These are phyloP conservation scores for Moxostoma hubbsi DNA, from an alignment of 2,797 vertebrate species.

Conservation along the genomic window DNA sequence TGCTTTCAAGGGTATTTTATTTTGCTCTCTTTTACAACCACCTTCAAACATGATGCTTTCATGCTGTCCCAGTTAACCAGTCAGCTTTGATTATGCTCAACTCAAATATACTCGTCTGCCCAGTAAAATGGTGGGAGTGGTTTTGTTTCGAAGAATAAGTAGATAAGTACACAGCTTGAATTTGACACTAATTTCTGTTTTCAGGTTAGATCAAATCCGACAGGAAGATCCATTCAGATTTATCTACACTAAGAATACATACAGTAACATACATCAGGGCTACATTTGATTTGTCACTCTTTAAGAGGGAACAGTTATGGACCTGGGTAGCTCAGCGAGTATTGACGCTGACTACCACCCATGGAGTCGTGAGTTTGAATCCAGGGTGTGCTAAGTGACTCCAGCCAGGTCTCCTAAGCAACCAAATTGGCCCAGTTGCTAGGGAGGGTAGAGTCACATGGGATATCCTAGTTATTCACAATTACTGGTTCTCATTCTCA, in stretches of 20 bases:
- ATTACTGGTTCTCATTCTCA: too few relatives aligned
- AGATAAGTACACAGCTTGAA: background rate
- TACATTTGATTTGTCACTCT: slow-evolving; percentile 24
- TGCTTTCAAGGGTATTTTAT: background rate
- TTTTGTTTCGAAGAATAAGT: background rate
- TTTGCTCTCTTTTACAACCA: background rate
- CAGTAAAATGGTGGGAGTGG: background rate
- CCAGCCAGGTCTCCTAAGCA: too few relatives aligned
- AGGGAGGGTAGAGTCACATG: too few relatives aligned
- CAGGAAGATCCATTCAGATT: background rate
- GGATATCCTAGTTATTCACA: too few relatives aligned
- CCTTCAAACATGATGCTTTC: background rate
- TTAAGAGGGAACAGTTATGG: too few relatives aligned
- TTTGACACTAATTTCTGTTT: background rate
- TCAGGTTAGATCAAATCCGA: background rate
- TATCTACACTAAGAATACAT: slow-evolving; percentile 16
- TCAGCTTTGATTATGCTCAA: slow-evolving; percentile 1
- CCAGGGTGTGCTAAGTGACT: too few relatives aligned
- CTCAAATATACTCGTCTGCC: background rate
- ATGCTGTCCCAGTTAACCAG: background rate
- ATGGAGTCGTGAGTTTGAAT: too few relatives aligned
- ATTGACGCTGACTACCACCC: too few relatives aligned
- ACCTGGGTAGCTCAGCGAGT: too few relatives aligned
- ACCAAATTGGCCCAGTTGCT: too few relatives aligned
- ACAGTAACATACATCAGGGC: slow-evolving; percentile 23